Evolutionary conservation across 2,113 vertebrate species (phyloP), one percentile per base, ranked within the genome.

Genomic region (Merops nubicus): DNA sequence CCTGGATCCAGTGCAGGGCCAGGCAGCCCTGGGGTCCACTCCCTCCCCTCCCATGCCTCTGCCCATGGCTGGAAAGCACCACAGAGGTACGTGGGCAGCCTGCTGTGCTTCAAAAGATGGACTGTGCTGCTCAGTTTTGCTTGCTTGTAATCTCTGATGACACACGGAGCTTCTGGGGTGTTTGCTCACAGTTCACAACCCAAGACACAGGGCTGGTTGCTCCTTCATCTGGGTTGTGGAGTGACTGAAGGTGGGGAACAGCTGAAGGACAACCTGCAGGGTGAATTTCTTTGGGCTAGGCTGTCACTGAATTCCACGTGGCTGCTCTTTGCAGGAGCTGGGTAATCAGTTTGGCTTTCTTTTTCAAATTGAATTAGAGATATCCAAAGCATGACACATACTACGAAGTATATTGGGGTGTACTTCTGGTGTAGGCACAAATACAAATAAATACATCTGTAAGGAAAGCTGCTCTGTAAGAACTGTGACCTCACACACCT

Each of bases 401-500:
- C 15, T 13, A 40, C 17, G 17, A 57, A 63, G 20, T 2, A 0
- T 36, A 62, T 8, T 18, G 26, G 11, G 9, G 21, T 7, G 0
- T 50, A 54, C 53, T 83, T 83, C 53, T 85, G 21, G 12, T 76
- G n/a, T 34, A 15, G 33, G 47, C 38, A 83, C 11, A 88, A 74
- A n/a, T 38, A 14, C 34, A 54, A 68, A 76, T 34, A 79, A 72
- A 85, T 14, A 21, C 15, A 54, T 50, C 42, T 53, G 5, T 50
- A 56, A 75, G 75, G 38, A 79, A 91, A 81, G 9, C 54, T 59
- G 21, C 67, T 51, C 56, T 64, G 42, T 57, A 57, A 69, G 38
- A 70, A 51, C 8, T 25, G 40, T 73, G 36, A 81, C 63, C 29
- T 8, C 36, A n/a, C n/a, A n/a, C 50, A 9, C 23, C n/a, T 96